These are phyloP conservation scores for Conus canariensis DNA, from an alignment of 2,888 invertebrate genomes.

Conservation along the genomic window DNA sequence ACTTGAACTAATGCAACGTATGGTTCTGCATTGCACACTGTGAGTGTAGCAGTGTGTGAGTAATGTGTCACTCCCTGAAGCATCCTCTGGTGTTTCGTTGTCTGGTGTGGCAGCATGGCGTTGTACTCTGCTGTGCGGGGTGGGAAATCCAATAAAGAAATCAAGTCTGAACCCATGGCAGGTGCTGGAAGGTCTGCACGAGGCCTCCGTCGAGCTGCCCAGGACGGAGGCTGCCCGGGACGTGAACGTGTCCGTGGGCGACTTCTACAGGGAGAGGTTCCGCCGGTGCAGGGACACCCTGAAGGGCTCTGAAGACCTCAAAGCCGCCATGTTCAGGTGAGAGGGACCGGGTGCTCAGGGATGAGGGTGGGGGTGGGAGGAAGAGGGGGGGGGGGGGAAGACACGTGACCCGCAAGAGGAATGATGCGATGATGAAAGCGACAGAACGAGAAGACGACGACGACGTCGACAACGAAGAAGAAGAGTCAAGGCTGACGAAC, in stretches of 20 bases:
- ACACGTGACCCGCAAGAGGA: no score
- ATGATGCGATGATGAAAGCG: no score
- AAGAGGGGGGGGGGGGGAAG: background rate
- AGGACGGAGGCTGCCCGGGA: background rate
- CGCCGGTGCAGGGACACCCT: background rate
- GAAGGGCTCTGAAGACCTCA: background rate
- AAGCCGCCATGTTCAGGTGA: conserved; percentile 32
- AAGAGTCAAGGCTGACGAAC: no score
- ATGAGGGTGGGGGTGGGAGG: background rate
- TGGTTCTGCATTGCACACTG: no score
- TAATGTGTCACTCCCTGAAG: no score
- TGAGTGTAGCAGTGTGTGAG: no score
- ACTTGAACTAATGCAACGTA: no score
- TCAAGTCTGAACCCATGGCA: background rate
- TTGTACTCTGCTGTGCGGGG: no score
- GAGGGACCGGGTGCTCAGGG: background rate
- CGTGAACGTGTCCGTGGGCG: conserved; percentile 25
- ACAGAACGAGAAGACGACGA: background rate
- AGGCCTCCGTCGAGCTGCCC: background rate
- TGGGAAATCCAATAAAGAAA: no score
- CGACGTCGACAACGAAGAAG: background rate
- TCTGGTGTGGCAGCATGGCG: no score
- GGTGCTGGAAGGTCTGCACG: background rate
- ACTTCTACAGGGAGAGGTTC: conserved; percentile 5
- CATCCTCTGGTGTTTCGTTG: no score